A percentile compares a stretch with the other conserved stretches of the same genome.
Conservation (phyloP, 2,888 invertebrate species). For the Melieria picta region DNA sequence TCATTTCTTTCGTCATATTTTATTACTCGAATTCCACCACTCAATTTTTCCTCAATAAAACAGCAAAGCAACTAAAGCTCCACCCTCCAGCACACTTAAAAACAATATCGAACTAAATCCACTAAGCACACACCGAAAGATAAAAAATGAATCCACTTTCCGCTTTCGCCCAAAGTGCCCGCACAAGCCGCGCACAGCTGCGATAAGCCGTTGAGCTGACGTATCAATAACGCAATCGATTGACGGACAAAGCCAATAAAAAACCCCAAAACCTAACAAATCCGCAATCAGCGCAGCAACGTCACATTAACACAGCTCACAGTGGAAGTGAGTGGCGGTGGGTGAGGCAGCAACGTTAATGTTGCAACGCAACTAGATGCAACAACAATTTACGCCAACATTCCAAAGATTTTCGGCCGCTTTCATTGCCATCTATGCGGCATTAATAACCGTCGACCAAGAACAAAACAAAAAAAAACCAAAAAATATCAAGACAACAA, state of each 20-base stretch:
- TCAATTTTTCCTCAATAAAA: too few species aligned
- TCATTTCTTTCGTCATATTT: too few species aligned
- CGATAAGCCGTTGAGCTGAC: slow-evolving; percentile 17
- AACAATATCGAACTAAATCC: too few species aligned
- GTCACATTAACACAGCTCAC: background rate
- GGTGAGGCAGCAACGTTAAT: background rate
- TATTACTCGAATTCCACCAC: too few species aligned
- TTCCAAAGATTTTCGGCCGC: background rate
- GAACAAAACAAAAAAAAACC: background rate
- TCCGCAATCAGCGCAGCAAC: background rate
- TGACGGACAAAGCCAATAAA: slow-evolving; percentile 32
- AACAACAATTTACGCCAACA: slow-evolving; percentile 12
- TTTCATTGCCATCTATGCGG: background rate
- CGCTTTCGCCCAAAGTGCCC: too few species aligned
- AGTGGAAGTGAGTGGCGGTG: background rate
- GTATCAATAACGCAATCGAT: slow-evolving; percentile 32
- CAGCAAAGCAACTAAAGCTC: too few species aligned
- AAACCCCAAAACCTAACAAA: slow-evolving; percentile 6
- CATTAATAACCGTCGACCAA: background rate
- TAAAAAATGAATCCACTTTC: too few species aligned
- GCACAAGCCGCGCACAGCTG: background rate
- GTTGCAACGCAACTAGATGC: too few species aligned
- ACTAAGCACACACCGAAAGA: too few species aligned
- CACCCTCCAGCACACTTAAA: too few species aligned
- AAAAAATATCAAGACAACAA: background rate